Conservation (phyloP, 2,113 vertebrate species). For the Acinonyx jubatus region DNA sequence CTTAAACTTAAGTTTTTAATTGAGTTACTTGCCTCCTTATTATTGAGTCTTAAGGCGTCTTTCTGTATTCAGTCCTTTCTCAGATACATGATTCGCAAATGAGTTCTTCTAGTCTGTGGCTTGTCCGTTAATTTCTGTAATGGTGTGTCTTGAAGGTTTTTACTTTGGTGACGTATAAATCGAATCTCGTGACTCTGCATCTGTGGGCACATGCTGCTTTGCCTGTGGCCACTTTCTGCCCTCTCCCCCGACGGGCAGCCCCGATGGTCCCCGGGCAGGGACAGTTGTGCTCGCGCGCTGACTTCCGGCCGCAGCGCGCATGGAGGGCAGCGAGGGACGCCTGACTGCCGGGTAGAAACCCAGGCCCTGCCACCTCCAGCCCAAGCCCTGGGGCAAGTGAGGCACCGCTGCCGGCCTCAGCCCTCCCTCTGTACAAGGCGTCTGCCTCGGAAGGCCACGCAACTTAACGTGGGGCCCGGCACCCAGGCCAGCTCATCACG, state of each 20-base stretch:
- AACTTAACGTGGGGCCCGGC: background rate
- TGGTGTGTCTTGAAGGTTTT: background rate
- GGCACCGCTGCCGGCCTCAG: background rate
- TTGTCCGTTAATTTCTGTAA: background rate
- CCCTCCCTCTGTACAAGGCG: fast-evolving
- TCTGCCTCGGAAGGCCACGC: no score
- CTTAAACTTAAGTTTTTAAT: background rate
- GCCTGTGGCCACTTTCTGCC: background rate
- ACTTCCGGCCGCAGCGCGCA: background rate
- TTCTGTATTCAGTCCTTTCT: no score
- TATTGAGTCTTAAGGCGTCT: background rate
- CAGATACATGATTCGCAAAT: background rate
- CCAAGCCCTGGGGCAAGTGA: background rate
- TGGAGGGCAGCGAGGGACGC: fast-evolving
- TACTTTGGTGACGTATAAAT: background rate
- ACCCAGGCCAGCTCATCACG: background rate
- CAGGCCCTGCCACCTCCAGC: background rate
- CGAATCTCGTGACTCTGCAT: background rate
- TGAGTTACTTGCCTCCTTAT: background rate
- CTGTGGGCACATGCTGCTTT: background rate
- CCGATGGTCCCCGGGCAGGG: fast-evolving
- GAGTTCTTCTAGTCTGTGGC: background rate
- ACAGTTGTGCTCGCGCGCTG: background rate
- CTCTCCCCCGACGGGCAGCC: background rate
- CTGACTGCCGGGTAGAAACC: fast-evolving